phyloP scores from a whole-genome alignment of 35 echinoderm and acorn worm genomes.

The Apostichopus californicus region DNA sequence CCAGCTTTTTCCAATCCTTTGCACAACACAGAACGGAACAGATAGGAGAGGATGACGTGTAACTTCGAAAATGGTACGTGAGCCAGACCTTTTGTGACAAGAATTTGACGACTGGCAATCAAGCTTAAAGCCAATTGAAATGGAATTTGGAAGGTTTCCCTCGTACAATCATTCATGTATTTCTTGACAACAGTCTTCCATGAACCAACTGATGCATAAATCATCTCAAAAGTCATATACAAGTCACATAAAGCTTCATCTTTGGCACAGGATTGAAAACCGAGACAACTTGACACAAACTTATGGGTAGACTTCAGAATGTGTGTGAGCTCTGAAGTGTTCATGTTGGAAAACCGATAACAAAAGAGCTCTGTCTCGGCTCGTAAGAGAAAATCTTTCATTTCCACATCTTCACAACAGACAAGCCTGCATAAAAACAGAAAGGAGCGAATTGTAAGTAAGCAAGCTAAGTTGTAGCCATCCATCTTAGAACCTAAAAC shows the following conservation, averaged over 20 bases:
- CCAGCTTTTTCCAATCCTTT: slow-evolving; percentile 63
- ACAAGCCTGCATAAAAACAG: slow-evolving; percentile 43
- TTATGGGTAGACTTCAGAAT: slow-evolving; percentile 73
- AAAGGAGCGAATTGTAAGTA: too few relatives aligned
- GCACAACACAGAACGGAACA: slow-evolving; percentile 70
- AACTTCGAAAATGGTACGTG: slow-evolving; percentile 68
- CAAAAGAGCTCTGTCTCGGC: slow-evolving; percentile 89
- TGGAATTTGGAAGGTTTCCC: slow-evolving; percentile 67
- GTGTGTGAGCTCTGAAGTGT: slow-evolving; percentile 61
- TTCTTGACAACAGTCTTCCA: slow-evolving; percentile 66
- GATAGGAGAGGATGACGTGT: slow-evolving; percentile 65
- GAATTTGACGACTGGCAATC: slow-evolving; percentile 63
- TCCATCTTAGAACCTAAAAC: too few relatives aligned
- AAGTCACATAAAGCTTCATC: slow-evolving; percentile 50
- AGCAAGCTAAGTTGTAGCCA: too few relatives aligned
- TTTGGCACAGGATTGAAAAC: slow-evolving; percentile 5
- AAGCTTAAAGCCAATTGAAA: slow-evolving; percentile 80
- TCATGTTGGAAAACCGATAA: slow-evolving; percentile 81
- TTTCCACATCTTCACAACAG: slow-evolving; percentile 59
- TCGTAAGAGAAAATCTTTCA: slow-evolving; percentile 60
- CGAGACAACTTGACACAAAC: slow-evolving; percentile 59
- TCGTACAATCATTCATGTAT: slow-evolving; percentile 71
- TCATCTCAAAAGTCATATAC: slow-evolving; percentile 48
- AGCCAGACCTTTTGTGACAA: slow-evolving; percentile 62
- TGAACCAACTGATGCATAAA: slow-evolving; percentile 16